These are phyloP conservation scores for Hapalemur alaotrensis DNA, from an alignment of 2,797 vertebrate genomes.

Conservation along the genomic window DNA sequence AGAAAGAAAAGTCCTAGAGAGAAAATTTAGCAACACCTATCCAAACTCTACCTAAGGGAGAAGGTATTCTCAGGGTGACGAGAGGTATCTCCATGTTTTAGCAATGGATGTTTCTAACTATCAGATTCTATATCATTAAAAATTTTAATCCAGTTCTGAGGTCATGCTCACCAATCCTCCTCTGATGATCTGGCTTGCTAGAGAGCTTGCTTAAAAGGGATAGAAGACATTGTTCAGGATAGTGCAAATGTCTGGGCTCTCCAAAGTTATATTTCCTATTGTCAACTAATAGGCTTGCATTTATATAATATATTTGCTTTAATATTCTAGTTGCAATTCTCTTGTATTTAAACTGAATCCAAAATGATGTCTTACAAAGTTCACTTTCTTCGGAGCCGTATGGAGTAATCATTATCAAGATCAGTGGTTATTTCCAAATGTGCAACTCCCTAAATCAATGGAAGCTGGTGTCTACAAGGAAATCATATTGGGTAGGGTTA, in stretches of 20 bases:
- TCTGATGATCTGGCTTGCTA: background rate
- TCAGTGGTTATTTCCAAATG: background rate
- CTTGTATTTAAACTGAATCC: background rate
- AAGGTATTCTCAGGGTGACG: background rate
- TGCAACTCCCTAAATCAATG: background rate
- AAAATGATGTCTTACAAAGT: background rate
- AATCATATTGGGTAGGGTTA: background rate
- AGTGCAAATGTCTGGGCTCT: background rate
- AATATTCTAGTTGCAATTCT: slow-evolving; percentile 16
- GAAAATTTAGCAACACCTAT: background rate
- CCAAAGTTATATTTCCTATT: background rate
- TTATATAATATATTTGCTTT: background rate
- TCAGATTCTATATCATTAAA: background rate
- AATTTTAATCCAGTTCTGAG: background rate
- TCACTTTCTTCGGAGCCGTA: background rate
- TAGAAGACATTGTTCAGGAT: background rate
- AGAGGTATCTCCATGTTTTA: background rate
- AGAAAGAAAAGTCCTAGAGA: background rate
- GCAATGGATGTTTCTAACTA: background rate
- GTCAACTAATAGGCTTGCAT: background rate
- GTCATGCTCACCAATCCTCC: background rate
- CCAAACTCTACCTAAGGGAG: background rate
- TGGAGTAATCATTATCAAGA: background rate
- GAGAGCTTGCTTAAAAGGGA: background rate
- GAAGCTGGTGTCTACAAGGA: background rate